Evolutionary conservation across 2,113 vertebrate species (phyloP), one percentile per base, ranked within the genome.

Genomic region (Actenoides lindsayi): DNA sequence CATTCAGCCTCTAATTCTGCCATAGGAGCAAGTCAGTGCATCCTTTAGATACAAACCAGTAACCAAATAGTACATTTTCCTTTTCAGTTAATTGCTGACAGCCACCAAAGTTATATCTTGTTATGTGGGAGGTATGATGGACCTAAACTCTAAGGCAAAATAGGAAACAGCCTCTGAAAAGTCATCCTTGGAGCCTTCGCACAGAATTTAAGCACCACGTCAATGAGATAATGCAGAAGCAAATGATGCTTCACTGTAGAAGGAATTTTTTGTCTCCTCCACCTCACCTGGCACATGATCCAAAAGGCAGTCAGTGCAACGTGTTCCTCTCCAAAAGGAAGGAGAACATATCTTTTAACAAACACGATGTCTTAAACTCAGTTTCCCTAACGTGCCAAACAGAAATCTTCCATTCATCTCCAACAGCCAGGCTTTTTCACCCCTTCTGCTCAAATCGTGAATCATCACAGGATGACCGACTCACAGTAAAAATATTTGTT

Each of bases 401-500:
- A 77, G 48, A 63, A 83, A 63, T 73, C 35, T n/a, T 92, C 57
- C 62, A 57, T 73, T 79, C 56, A 62, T 54, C 44, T 93, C 57
- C 59, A 71, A 14, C 0, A 80, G 71, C 6, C 57, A 85, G 57
- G 57, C 70, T 84, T 65, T 82, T 57, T 84, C 56, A 78, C 51
- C 60, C 69, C 74, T 90, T 54, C 70, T 90, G 76, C 24, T 91
- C 33, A 56, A 35, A 46, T 8, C n/a, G 4, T 71, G 62, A 94
- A 89, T 89, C 80, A 92, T 2, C n/a, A 41, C 31, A 64, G 73
- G 62, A 53, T 19, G 65, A 46, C 65, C 90, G 71, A 87, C 42
- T 90, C 85, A 77, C 17, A 82, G 46, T 56, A 68, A 88, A 71
- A 82, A 79, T 82, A 90, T 84, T 96, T 93, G 80, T 89, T 87